Base-by-base conservation (phyloP, 2,797 vertebrate genomes). In the Cossypha niveicapilla region DNA sequence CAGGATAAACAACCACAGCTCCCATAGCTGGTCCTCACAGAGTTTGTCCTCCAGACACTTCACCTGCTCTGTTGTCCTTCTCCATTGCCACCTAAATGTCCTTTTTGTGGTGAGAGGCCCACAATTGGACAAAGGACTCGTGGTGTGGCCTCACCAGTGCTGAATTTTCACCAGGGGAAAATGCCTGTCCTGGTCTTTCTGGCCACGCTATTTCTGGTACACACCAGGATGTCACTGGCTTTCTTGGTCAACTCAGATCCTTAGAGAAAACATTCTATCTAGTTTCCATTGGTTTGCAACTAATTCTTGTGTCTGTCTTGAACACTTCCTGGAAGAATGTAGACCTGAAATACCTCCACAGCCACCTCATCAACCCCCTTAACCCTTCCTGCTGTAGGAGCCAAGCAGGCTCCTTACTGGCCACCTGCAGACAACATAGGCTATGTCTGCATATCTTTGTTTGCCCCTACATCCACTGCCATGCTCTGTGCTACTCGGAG, bases 111-210 rank as follows among this genome's bases (percentile, higher is more conserved):
- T 35, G 25, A 54, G 10, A 14, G 9, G 22, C 8, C 47, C 47
- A 53, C 62, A 47, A 41, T 12, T 47, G 41, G 9, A 67, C 34
- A 25, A 19, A 30, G 32, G 1, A 45, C 21, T 34, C 0, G 0
- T 41, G 8, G 12, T 19, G 10, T 41, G 14, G 10, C 47, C 22
- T 54, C 47, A 67, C 15, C 15, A 41, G 53, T 9, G 39, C 22
- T 1, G 0, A 12, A 11, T 28, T 48, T 17, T 27, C 47, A 48
- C 27, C 22, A 54, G 30, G 7, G 10, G 1, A 13, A 10, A 34
- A 25, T 17, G 34, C 24, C 25, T 53, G 21, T 18, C 39, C 45
- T 53, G 21, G 4, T 47, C 24, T 21, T 58, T 2, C 30, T 39
- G 25, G 14, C 28, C 21, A 25, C 2, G 0, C 7, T 4, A 5